phyloP scores from a whole-genome alignment of 1,140 invertebrate species.

The Ceratosolen fusciceps region DNA sequence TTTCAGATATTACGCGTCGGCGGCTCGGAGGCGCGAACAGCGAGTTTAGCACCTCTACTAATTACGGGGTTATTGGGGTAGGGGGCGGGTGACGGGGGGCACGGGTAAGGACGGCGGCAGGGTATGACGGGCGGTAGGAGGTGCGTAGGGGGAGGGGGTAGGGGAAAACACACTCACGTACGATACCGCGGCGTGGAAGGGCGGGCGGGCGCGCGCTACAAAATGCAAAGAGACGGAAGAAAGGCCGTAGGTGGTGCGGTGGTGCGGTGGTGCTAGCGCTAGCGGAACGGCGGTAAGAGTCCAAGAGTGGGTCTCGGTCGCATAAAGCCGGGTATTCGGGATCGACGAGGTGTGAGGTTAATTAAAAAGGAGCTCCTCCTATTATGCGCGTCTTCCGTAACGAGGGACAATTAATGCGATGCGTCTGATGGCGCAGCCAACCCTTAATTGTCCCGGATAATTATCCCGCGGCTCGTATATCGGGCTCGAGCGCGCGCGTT shows the following conservation, averaged over 20 bases:
- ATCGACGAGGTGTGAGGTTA: conserved; percentile 48
- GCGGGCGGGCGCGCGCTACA: not conserved
- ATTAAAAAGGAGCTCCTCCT: conserved; percentile 31
- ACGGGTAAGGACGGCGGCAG: too few species aligned
- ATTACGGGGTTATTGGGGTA: too few species aligned
- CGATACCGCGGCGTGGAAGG: too few species aligned
- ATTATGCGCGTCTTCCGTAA: not conserved
- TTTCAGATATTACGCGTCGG: not conserved
- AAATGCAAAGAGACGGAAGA: too few species aligned
- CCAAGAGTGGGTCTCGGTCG: not conserved
- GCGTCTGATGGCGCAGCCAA: not conserved
- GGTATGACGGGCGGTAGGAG: too few species aligned
- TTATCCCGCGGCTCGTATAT: conserved; percentile 16
- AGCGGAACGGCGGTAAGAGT: not conserved
- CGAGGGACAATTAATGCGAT: conserved; percentile 46
- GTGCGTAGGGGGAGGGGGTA: too few species aligned
- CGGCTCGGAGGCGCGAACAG: not conserved
- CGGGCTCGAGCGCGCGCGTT: too few species aligned
- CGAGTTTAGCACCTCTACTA: conserved; percentile 25
- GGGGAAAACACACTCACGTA: too few species aligned
- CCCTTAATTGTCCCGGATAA: conserved; percentile 41
- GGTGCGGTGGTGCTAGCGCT: too few species aligned
- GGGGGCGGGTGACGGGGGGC: too few species aligned
- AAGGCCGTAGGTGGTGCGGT: too few species aligned
- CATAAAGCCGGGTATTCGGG: conserved; percentile 21